Evolutionary conservation across 2,113 vertebrate genomes (phyloP), one percentile per base, ranked within the genome.

Genomic region (Prochilodus magdalenae): DNA sequence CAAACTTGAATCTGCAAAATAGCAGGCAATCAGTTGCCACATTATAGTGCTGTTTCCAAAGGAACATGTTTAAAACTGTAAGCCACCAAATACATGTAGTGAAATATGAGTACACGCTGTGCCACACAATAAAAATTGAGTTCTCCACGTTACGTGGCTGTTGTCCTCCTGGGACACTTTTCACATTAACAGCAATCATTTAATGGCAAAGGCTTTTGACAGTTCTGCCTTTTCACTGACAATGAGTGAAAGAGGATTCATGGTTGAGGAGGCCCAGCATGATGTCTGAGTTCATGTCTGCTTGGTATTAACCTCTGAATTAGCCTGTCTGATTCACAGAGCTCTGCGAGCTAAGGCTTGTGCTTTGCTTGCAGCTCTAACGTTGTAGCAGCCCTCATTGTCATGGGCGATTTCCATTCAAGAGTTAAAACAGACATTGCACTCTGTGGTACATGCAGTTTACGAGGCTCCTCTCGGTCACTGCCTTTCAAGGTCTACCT

Each of bases 401-500:
- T 67, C n/a, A 26, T 30, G 49, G 4, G 22, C 18, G 13, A 72
- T 30, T 40, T 65, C 60, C 76, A 70, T 69, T 81, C 27, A 24
- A 76, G 29, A 75, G 71, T 49, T 75, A 22, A 65, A 80, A 53
- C 24, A 80, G 55, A 59, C 69, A 27, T 30, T 14, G 14, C 18
- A 59, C 73, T 66, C 73, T 80, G 71, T 70, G 44, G 53, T 55
- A 60, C 29, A 59, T 49, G 20, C 33, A 33, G 40, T 71, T 84
- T 73, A 59, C 40, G 33, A 81, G 83, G 55, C 27, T 77, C 62
- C 40, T 27, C 33, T 14, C 36, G 20, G 55, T 73, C 67, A 73
- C 78, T 84, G 73, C 49, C 79, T 81, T 59, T 67, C 53, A 80
- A 36, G 24, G 30, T 55, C 44, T 30, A 47, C 67, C 62, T 75